Evolutionary conservation across 2,113 vertebrate genomes (phyloP).

Genomic region (Mus musculus): DNA sequence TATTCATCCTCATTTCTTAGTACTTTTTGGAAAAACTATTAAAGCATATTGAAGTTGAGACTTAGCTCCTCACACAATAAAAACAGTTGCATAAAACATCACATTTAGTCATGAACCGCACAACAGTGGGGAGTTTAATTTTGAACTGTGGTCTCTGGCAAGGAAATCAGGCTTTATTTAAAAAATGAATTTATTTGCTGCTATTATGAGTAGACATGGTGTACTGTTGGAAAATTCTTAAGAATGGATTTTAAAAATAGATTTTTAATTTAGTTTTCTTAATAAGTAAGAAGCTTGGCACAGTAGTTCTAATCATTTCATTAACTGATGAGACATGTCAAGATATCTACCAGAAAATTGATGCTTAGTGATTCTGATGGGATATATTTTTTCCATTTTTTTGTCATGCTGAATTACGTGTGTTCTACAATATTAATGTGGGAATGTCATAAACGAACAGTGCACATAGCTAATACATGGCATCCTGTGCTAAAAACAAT

Average conservation of each 20-base stretch:
- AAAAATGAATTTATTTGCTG: neutral
- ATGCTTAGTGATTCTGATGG: neutral
- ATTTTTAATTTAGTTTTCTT: conserved; percentile 54
- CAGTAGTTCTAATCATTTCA: conserved; percentile 8
- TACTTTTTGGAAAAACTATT: neutral
- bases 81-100: neutral
- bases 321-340: neutral
- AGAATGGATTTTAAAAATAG: neutral
- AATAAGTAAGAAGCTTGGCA: neutral
- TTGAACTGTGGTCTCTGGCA: neutral
- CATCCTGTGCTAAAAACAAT: neutral
- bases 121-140: neutral
- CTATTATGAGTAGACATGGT: neutral
- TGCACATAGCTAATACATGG: neutral
- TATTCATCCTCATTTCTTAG: neutral
- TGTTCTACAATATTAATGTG: neutral
- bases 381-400: neutral
- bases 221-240: neutral
- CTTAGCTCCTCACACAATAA: neutral
- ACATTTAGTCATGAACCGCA: neutral
- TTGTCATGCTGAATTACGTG: neutral
- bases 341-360: conserved; percentile 21
- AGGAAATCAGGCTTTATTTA: neutral
- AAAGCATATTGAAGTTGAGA: neutral
- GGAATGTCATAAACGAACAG: neutral